Evolutionary conservation across 2,113 vertebrate genomes (phyloP), one percentile per base, ranked within the genome.

Genomic region (Synchiropus splendidus): DNA sequence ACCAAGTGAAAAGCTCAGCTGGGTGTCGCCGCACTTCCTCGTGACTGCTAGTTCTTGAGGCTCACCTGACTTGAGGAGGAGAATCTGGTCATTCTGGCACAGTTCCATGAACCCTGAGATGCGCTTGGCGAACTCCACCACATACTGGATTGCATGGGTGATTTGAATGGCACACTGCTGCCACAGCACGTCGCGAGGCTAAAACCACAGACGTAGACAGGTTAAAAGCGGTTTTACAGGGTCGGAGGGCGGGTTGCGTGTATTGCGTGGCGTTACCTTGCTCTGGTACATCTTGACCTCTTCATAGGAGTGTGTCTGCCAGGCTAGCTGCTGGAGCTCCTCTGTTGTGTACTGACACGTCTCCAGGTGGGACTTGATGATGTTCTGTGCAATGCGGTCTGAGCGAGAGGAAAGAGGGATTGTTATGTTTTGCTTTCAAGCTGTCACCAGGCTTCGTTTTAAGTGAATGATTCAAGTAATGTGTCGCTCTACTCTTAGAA

Each of bases 71-170:
- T 99, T 99, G 57, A 99, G 90, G 56, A 99, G 90, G 10, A 99
- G 89, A 77, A 99, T 99, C 77, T 99, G 95, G 83, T 99, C 95
- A 13, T 99, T 99, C 77, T 99, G 95, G 83, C 95, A 99, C 66
- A 99, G 89, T 56, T 99, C 95, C 95, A 99, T 99, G 85, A 99
- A 99, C 60, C 95, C 95, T 39, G 90, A 92, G 83, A 99, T 99
- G 67, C 92, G 89, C 84, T 99, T 99, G 34, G 95, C 95, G 45
- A 99, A 99, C 83, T 99, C 95, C 40, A 99, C 95, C 67, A 99
- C 95, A 0, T 99, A 99, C 75, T 99, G 95, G 78, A 99, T 99
- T 35, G 95, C 92, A 3, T 98, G 94, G 16, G 95, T 99, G 75
- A 99, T 92, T 85, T 99, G 95, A 75, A 99, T 95, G 61, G 95